Evolutionary conservation across 1,140 invertebrate genomes (phyloP), one percentile per base, ranked within the genome.

Genomic region (Cydia pomonella): DNA sequence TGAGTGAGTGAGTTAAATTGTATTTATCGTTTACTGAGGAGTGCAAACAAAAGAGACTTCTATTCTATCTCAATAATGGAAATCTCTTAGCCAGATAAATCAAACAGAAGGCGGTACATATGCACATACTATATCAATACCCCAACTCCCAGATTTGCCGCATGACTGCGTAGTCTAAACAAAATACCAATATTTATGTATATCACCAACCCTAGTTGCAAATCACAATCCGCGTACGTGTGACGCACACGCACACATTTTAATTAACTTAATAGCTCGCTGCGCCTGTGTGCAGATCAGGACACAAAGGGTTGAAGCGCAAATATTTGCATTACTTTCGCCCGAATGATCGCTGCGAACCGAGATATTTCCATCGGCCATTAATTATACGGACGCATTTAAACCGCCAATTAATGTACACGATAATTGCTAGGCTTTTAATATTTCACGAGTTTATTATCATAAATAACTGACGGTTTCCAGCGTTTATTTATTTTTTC

Each of bases 251-350:
- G n/a, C 18, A n/a, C n/a, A n/a, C 50, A 59, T 23, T 23, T 59
- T 59, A 59, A 59, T 59, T 59, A 59, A 59, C 53, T 59, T 59
- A 59, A 59, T 59, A 59, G 53, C 53, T 53, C 50, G n/a, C 6
- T 53, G n/a, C 50, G 50, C n/a, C n/a, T 53, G 50, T 53, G 50
- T 53, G 50, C 50, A 53, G n/a, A n/a, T n/a, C 6, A 59, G 16
- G 7, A 0, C 12, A 59, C 53, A 59, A 18, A 59, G 53, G 53
- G 10, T 18, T 53, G n/a, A 12, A 6, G 18, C 21, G 21, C 53
- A 59, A 59, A 59, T 10, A 59, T 59, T 59, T 23, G 53, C 53
- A 59, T 59, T 59, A 23, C 53, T 59, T 59, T n/a, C 12, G 53
- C 21, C 7, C 53, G 18, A 23, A 59, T 23, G 53, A 59, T 59